Base-by-base conservation (phyloP, 2,113 vertebrate genomes). In the Ictidomys tridecemlineatus region DNA sequence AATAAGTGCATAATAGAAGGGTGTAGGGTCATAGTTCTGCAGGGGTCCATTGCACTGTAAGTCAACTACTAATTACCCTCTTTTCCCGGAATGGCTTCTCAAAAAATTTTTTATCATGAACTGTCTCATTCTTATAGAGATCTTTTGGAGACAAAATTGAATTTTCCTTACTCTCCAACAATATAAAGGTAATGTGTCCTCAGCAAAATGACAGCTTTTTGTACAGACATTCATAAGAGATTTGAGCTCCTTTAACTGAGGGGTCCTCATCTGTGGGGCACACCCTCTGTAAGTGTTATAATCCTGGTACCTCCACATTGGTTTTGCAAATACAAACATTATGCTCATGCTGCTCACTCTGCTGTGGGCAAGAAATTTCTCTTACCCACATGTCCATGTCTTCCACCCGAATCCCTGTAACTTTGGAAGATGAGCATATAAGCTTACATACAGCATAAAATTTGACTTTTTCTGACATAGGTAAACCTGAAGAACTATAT, bases 211-310 rank as follows among this genome's bases (percentile, higher is more conserved):
- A 2, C 37, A 85, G 2, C 17, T 67, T 12, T n/a, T 2, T 7
- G 85, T 83, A 10, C 17, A 39, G 9, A 20, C 18, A 42, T 11
- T 70, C 32, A 4, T 12, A 67, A 65, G 39, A 24, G 11, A 2
- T 37, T 17, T 65, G 14, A 6, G 17, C 42, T 45, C 32, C 8
- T 53, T 79, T n/a, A 30, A 3, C 20, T 77, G 20, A 9, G 18
- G 1, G 18, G 18, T 48, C 24, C 37, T 61, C 5, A 11, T 20
- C 16, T 4, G 4, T 63, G 32, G 32, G 32, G 4, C 13, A 9
- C 24, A 69, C 6, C 7, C 16, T 45, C 24, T 4, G 26, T 20
- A 28, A 34, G 5, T 16, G 0, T 32, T n/a, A 8, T 2, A 0
- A 26, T 10, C 18, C 67, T 16, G 34, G 4, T 4, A 16, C 8